A percentile compares a stretch with the other conserved stretches of the same genome.
phyloP scores from a whole-genome alignment of 2,113 vertebrate species.

The Macquaria australasica region DNA sequence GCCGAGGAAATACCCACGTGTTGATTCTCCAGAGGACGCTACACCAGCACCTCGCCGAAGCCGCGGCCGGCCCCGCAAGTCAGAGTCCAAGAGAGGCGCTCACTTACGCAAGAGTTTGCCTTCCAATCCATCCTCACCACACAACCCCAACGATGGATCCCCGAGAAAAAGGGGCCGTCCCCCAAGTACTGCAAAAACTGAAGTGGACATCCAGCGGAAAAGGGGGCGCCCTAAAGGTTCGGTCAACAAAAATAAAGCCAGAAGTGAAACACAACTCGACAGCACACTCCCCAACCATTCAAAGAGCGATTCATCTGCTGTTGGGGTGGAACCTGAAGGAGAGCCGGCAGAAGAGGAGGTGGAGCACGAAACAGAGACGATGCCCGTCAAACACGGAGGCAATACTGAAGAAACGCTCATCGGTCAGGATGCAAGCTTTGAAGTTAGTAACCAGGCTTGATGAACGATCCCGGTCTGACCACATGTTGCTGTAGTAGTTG shows the following conservation, averaged over 20 bases:
- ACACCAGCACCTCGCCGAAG: constrained; percentile 34
- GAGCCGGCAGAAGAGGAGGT: constrained; percentile 24
- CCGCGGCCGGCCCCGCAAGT: constrained; percentile 78
- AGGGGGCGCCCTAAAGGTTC: constrained; percentile 73
- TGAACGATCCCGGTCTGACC: constrained; percentile 39
- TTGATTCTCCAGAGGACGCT: constrained; percentile 51
- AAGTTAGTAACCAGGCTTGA: constrained; percentile 53
- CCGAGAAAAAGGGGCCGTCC: constrained; percentile 73
- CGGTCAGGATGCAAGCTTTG: constrained; percentile 47
- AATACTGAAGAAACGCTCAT: constrained; percentile 24
- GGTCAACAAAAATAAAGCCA: constrained; percentile 47
- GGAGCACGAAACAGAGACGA: not conserved
- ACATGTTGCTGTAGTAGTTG: constrained; percentile 48
- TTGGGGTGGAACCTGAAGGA: not conserved
- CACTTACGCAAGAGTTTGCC: constrained; percentile 64
- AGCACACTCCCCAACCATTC: not conserved
- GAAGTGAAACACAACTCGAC: not conserved
- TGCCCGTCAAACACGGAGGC: not conserved
- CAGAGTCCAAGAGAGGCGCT: constrained; percentile 65
- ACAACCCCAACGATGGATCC: not conserved
- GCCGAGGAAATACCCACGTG: constrained; percentile 77
- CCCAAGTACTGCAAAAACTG: constrained; percentile 17
- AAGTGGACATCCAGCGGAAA: constrained; percentile 28
- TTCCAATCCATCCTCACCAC: not conserved
- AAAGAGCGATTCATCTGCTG: not conserved